Base-by-base conservation (phyloP, 2,113 vertebrate species). In the Ondatra zibethicus region DNA sequence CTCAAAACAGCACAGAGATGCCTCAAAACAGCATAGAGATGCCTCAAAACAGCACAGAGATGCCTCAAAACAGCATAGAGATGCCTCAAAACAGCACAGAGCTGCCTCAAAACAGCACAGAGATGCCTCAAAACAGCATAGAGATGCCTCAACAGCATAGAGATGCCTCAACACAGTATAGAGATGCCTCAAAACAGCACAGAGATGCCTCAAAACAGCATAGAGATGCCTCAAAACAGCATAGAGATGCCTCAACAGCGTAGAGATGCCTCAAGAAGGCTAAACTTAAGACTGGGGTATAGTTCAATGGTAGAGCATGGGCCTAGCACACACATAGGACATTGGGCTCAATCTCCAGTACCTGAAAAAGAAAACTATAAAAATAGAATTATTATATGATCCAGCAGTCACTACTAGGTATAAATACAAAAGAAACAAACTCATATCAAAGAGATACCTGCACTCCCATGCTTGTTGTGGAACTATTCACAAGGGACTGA, bases 401-500 rank as follows among this genome's bases (percentile, higher is more conserved):
- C n/a, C 5, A 70, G 21, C 45, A 50, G 52, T 42, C 13, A 70
- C 65, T 16, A 39, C 33, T 52, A 25, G 10, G 21, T 16, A 9
- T 33, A 36, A 13, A 61, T 45, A 5, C 39, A 63, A 33, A 75
- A 76, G 52, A 61, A 89, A 45, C 1, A 7, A 21, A 75, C 31
- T 52, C 66, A 61, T 58, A 58, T 45, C 70, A 33, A 33, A 89
- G 70, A 76, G n/a, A 89, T 42, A 29, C 4, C 16, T 58, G 27
- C 5, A 1, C 33, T 16, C 3, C n/a, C 8, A 25, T 8, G 25
- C 14, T 21, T 33, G 27, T 21, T 12, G 36, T 21, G 2, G 25
- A 19, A 75, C 70, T 89, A 55, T 39, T 61, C 70, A 76, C 55
- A 76, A 31, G 7, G 39, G 17, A 76, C 36, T 55, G 3, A 12